Base-by-base conservation (phyloP, 1,140 invertebrate genomes). In the Apis laboriosa region DNA sequence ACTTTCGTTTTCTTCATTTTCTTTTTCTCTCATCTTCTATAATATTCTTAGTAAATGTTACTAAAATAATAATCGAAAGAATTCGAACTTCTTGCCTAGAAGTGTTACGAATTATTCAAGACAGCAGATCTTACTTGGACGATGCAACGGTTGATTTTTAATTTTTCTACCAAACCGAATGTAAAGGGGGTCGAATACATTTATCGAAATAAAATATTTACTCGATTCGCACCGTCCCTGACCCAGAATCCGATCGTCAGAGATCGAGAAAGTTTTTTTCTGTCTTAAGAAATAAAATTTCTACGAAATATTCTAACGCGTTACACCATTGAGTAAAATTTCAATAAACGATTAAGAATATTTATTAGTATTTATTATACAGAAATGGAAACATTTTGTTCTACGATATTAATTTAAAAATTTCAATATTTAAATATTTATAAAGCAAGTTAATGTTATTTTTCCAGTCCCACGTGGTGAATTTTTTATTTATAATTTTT, bases 11-110 rank as follows among this genome's bases (percentile, higher is more conserved):
- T 34, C 34, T 34, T 34, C 2, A 34, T 34, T 34, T 4, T 34
- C 19, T 58, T 24, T 15, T 63, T 11, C n/a, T 3, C 0, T 63
- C 61, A 2, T 28, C 1, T 0, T 28, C 24, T 13, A 13, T 43
- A 43, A 7, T 9, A 66, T 21, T 43, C 1, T 11, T 3, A 4
- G 4, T 21, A 19, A 19, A 11, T 12, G 64, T 67, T 19, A 9
- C 9, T 21, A 11, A 43, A 66, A 21, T 19, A 13, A 1, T 3
- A 4, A 64, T 64, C 24, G 24, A 15, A 43, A 21, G 34, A 67
- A 12, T 13, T 28, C 1, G 0, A 19, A 9, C 19, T 43, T 43
- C 4, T 43, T 43, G 17, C 0, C 4, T 12, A 19, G 19, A 43
- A 21, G 0, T 43, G 34, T 3, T 43, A 19, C 17, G 3, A 66